Evolutionary conservation across 2,797 vertebrate species (phyloP), one percentile per base, ranked within the genome.

Genomic region (Tachyglossus aculeatus): DNA sequence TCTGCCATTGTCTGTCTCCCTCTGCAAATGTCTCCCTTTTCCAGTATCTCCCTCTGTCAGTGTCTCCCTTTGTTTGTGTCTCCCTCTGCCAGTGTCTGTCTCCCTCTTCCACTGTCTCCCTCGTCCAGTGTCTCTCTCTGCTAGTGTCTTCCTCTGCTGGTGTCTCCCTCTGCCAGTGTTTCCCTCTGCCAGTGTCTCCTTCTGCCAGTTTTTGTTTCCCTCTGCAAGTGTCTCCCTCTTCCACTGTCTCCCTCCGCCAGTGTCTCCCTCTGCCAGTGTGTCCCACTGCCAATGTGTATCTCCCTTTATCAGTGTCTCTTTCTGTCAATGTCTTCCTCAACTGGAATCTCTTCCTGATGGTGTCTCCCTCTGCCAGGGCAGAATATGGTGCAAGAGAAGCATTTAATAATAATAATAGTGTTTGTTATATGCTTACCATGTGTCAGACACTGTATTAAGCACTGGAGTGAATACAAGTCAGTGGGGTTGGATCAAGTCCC

Each of bases 21-120:
- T 27, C 7, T 9, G 2, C 24, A 44, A 14, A 7, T 15, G 24
- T 47, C 25, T 11, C 6, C 24, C 44, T 10, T 32, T 68, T 16
- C 32, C 29, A 16, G 21, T 38, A 25, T 44, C 18, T 45, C 59
- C 48, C 18, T 33, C 32, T 36, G 7, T 18, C 13, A 5, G 14
- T 38, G 40, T 60, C 53, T 25, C 41, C 45, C 21, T 54, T 31
- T 44, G 5, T 32, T 37, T n/a, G n/a, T n/a, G n/a, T n/a, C 60
- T 19, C 5, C 11, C 14, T 19, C 9, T 10, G 45, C 37, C 14
- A 55, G 45, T 62, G 56, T 57, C 56, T 57, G 27, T 36, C 63
- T n/a, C 59, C 29, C 12, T 57, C 6, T 1, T 0, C 22, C 41
- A 16, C 51, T 47, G 19, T 9, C 3, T 6, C 18, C 25, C 16